Percentiles rank a stretch among this genome's conserved stretches.
phyloP scores from a whole-genome alignment of 2,888 invertebrate genomes.

The Andricus curvator region DNA sequence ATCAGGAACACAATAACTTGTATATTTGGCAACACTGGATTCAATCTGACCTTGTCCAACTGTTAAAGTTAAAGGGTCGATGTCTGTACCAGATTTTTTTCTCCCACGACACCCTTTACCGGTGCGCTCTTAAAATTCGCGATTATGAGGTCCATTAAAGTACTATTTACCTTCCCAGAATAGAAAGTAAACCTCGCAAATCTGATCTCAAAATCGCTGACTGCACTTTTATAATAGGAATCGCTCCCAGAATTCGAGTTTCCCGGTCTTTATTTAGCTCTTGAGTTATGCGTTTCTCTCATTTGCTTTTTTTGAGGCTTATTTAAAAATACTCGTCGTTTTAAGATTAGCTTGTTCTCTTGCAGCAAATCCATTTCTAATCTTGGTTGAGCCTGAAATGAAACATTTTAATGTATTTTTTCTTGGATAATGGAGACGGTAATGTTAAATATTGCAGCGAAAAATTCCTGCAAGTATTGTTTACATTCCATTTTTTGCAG shows the following conservation, averaged over 20 bases:
- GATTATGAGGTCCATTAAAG: neutral
- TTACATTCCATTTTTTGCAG: neutral
- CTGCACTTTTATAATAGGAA: neutral
- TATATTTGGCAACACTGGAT: constrained; percentile 1
- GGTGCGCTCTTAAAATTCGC: neutral
- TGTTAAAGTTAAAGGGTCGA: constrained; percentile 21
- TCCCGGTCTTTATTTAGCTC: constrained; percentile 18
- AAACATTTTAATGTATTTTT: neutral
- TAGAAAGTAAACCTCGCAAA: neutral
- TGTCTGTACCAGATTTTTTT: constrained; percentile 11
- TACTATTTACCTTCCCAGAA: neutral
- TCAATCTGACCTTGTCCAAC: constrained; percentile 13
- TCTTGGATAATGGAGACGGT: neutral
- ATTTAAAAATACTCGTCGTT: constrained; percentile 8
- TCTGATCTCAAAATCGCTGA: constrained; percentile 1
- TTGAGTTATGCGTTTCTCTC: neutral
- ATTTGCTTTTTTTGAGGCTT: constrained; percentile 3
- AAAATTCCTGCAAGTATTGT: neutral
- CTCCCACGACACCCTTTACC: constrained; percentile 5
- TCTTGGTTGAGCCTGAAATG: neutral
- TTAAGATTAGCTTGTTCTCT: neutral
- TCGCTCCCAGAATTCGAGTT: constrained; percentile 7
- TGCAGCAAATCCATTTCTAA: neutral
- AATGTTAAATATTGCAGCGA: neutral
- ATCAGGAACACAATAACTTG: neutral